A percentile compares a stretch with the other conserved stretches of the same genome.
phyloP scores from a whole-genome alignment of 2,113 vertebrate genomes.

The Eurypyga helias region DNA sequence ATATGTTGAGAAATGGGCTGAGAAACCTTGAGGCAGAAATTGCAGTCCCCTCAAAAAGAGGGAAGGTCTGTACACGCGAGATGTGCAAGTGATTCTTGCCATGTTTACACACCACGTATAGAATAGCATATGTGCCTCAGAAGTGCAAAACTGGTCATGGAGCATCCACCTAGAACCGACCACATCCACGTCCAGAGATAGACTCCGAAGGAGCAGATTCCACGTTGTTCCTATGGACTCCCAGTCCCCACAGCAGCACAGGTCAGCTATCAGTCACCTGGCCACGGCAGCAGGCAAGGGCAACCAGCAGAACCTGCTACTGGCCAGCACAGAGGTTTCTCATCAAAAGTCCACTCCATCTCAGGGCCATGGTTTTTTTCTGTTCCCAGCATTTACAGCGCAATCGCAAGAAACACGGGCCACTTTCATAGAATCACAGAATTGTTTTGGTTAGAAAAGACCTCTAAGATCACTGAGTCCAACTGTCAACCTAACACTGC shows the following conservation, averaged over 20 bases:
- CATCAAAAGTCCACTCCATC: neutral
- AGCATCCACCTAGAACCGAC: neutral
- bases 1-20: neutral
- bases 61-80: neutral
- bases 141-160: neutral
- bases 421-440: too few relatives aligned
- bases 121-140: accelerated
- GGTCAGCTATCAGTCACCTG: neutral
- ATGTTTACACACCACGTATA: neutral
- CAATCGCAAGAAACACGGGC: accelerated
- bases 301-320: neutral
- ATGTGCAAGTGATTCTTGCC: neutral
- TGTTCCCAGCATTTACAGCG: neutral
- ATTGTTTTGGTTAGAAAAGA: too few relatives aligned
- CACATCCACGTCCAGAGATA: accelerated
- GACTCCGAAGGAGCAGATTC: neutral
- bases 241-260: neutral
- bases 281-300: neutral
- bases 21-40: slow-evolving; percentile 1
- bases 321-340: neutral
- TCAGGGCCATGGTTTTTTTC: neutral
- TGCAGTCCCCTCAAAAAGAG: neutral
- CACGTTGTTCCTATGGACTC: neutral
- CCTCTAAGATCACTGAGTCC: too few relatives aligned
- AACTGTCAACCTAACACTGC: too few relatives aligned